phyloP scores from a whole-genome alignment of 92 coral and sea anemone genomes.

The Porites lobata region DNA sequence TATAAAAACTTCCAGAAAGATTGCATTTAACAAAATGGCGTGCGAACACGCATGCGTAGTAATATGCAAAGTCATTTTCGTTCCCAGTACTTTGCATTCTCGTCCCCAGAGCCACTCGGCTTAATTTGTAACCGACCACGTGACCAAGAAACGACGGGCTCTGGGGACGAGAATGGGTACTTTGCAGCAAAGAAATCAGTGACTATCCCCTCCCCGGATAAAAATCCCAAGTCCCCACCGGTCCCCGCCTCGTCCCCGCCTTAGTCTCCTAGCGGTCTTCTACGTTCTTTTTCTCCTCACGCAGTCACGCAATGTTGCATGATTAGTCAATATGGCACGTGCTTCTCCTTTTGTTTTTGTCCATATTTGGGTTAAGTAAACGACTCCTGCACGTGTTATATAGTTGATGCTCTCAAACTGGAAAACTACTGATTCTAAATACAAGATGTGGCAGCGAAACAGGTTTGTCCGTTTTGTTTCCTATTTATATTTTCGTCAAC shows the following conservation, averaged over 20 bases:
- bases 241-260: too few species aligned
- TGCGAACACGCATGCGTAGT: slow-evolving; percentile 23
- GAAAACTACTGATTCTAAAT: too few species aligned
- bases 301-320: too few species aligned
- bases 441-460: not conserved
- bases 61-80: slow-evolving; percentile 45
- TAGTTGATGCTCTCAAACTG: too few species aligned
- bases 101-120: too few species aligned
- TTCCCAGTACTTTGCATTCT: not conserved
- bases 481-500: not conserved
- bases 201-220: not conserved
- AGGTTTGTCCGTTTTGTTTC: slow-evolving; percentile 10
- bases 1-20: not conserved
- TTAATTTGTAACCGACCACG: too few species aligned
- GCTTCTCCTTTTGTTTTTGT: not conserved
- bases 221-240: too few species aligned
- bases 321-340: slow-evolving; percentile 14
- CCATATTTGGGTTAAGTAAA: slow-evolving; percentile 20
- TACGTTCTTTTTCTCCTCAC: too few species aligned
- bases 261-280: too few species aligned
- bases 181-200: not conserved
- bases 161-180: not conserved
- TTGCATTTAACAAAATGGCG: slow-evolving; percentile 34
- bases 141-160: too few species aligned
- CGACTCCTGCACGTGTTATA: slow-evolving; percentile 36